Percentiles rank a stretch among this genome's conserved stretches.
Evolutionary conservation across 2,888 invertebrate genomes (phyloP).

Genomic region (Xylota sylvarum): DNA sequence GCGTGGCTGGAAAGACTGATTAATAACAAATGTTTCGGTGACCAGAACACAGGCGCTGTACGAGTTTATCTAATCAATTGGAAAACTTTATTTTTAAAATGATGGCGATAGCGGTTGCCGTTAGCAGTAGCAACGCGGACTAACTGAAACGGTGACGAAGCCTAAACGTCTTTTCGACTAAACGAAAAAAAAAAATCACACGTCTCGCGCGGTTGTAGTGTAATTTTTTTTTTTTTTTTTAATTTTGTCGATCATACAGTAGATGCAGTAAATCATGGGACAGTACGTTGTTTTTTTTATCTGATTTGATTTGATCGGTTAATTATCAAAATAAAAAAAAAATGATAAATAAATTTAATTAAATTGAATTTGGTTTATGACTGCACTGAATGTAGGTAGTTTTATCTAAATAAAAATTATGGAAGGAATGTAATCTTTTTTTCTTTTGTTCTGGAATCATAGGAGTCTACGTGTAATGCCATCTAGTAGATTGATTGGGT

Average conservation of each 20-base stretch:
- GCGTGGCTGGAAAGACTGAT: neutral
- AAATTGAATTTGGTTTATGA: neutral
- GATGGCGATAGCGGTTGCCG: constrained; percentile 68
- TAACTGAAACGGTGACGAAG: constrained; percentile 75
- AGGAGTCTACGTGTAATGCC: too few relatives aligned
- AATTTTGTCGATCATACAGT: constrained; percentile 60
- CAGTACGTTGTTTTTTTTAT: neutral
- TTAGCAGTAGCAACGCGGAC: constrained; percentile 73
- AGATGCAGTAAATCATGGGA: constrained; percentile 37
- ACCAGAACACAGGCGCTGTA: constrained; percentile 15
- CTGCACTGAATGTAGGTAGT: too few relatives aligned
- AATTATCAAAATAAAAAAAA: too few relatives aligned
- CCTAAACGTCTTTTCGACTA: constrained; percentile 68
- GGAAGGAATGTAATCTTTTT: too few relatives aligned
- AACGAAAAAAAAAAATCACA: constrained; percentile 39
- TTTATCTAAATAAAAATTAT: too few relatives aligned
- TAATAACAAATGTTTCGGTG: constrained; percentile 38
- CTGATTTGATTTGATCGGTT: too few relatives aligned
- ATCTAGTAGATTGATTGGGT: too few relatives aligned
- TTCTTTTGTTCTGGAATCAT: too few relatives aligned
- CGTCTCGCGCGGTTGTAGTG: constrained; percentile 50
- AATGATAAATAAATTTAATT: too few relatives aligned
- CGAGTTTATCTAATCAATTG: constrained; percentile 67
- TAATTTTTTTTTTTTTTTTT: constrained; percentile 42
- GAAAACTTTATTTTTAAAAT: constrained; percentile 59